Base-by-base conservation (phyloP, 2,113 vertebrate genomes). In the Cebus imitator region DNA sequence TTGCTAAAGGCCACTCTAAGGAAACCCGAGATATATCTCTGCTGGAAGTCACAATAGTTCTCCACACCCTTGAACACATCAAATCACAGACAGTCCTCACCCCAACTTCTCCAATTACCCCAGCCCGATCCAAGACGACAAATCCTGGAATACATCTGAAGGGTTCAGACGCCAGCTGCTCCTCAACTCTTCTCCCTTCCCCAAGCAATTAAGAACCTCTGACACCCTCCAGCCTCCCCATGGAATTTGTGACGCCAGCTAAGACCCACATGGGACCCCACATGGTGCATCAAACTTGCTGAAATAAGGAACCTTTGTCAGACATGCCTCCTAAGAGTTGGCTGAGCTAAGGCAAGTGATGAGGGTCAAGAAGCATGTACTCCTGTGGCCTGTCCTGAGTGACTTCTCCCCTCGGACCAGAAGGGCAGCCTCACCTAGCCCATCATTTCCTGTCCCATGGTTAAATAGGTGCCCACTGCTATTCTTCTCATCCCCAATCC, bases 401-500 rank as follows among this genome's bases (percentile, higher is more conserved):
- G 79, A 27, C 23, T 25, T 32, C 21, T 21, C 45, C 9, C 8
- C 75, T 76, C 3, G 16, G 55, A 12, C 55, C 93, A 43, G 75
- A 91, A 72, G 43, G 57, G 72, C 64, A 11, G 72, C n/a, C 72
- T 84, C 57, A 66, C 40, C 50, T 37, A 83, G 27, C 57, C 79
- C 37, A 76, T 79, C 30, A 43, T 73, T 94, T 90, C 78, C 40
- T 50, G 48, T 90, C 25, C 79, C 45, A 66, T 10, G 21, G 68
- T 48, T 68, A 91, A 75, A 88, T 0, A 50, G 21, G 70, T 78
- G 48, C 9, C 48, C 10, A 40, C 32, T 73, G 55, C 11, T 45
- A 70, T 61, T 93, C 35, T 95, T 81, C 75, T 93, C 66, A 89
- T 45, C 32, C n/a, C 40, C 76, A 87, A 14, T 91, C 66, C 93